These are phyloP conservation scores for Epizoanthus stellaris DNA, from an alignment of 92 coral and sea anemone species.

Conservation along the genomic window DNA sequence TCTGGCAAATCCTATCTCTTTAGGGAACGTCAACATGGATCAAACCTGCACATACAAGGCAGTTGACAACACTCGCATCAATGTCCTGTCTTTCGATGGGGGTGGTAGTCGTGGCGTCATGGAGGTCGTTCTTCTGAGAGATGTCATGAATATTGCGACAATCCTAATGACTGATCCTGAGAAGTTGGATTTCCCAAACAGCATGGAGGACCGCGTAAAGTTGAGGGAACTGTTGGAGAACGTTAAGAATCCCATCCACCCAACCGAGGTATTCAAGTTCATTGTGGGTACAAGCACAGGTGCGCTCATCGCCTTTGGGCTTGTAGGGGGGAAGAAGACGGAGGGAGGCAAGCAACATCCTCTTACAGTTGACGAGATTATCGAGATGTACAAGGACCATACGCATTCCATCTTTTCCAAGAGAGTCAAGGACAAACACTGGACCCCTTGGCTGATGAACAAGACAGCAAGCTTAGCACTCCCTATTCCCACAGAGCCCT, in stretches of 20 bases:
- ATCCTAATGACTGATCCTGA: conserved; percentile 9
- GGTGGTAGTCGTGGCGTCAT: conserved; percentile 49
- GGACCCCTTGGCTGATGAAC: background rate
- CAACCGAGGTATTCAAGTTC: conserved; percentile 39
- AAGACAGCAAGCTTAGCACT: background rate
- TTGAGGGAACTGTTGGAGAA: conserved; percentile 15
- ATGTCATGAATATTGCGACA: conserved; percentile 31
- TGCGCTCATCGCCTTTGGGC: conserved; percentile 48
- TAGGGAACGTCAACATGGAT: background rate
- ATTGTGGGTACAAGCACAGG: conserved; percentile 50
- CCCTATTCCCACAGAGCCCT: conserved; percentile 32
- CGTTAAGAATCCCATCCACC: conserved; percentile 36
- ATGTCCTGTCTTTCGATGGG: conserved; percentile 44
- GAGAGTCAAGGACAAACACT: background rate
- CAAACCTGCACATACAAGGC: background rate
- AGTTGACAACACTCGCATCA: background rate
- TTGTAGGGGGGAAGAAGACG: conserved; percentile 35
- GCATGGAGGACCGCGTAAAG: background rate
- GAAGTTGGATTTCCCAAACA: background rate
- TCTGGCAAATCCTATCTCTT: too few species aligned
- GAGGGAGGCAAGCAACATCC: background rate
- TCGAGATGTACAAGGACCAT: conserved; percentile 21
- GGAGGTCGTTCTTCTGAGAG: conserved; percentile 33
- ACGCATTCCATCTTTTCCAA: background rate
- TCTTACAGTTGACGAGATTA: conserved; percentile 16